These are phyloP conservation scores for cattle (Bos taurus) DNA, from an alignment of 2,113 vertebrate genomes.

Conservation along the genomic window DNA sequence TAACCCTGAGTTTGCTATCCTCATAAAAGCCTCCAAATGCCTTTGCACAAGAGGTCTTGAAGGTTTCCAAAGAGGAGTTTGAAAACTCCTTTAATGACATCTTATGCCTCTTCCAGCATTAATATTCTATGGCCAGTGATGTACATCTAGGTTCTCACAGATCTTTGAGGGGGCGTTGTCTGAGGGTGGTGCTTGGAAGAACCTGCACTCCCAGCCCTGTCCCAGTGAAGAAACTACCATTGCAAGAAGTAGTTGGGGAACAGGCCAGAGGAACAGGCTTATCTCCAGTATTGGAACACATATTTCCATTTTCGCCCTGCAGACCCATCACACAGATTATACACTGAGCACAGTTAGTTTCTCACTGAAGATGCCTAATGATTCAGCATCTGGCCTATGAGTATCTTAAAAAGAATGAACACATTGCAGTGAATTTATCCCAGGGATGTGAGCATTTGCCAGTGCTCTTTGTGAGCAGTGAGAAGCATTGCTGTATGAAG, in stretches of 20 bases:
- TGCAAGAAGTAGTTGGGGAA: neutral
- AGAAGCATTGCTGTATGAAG: neutral
- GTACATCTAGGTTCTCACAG: neutral
- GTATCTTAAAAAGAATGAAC: neutral
- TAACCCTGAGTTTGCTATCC: neutral
- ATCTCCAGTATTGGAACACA: neutral
- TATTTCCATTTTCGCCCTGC: neutral
- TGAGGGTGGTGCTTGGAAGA: neutral
- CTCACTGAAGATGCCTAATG: neutral
- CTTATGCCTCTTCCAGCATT: neutral
- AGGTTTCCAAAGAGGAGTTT: neutral
- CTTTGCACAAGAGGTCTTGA: neutral
- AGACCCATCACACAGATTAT: neutral
- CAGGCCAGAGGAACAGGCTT: neutral
- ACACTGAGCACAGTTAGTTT: neutral
- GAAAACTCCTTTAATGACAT: neutral
- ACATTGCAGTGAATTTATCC: neutral
- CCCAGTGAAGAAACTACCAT: neutral
- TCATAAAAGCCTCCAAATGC: neutral
- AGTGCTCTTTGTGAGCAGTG: neutral
- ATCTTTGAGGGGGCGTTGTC: neutral
- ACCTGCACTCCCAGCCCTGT: neutral
- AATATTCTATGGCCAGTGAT: neutral
- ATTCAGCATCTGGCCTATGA: neutral
- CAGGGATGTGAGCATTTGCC: neutral